Evolutionary conservation across 2,113 vertebrate genomes (phyloP), one percentile per base, ranked within the genome.

Genomic region (Megaptera novaeangliae): DNA sequence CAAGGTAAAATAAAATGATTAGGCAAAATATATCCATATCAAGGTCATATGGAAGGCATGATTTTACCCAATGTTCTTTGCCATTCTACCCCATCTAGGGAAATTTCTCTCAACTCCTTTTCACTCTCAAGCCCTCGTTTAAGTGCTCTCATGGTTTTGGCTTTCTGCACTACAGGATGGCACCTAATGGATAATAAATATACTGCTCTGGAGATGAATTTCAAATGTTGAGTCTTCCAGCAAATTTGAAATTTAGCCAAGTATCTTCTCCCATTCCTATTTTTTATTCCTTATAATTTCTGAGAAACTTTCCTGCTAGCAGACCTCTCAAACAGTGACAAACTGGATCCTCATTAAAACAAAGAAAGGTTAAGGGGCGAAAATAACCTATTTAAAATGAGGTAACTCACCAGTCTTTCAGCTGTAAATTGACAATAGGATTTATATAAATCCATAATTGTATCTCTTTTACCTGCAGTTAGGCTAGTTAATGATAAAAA

Each of bases 391-490:
- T 98, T 98, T 98, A 98, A 99, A 99, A 99, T 98, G 98, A 99
- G 98, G 98, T 98, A 99, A 99, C 99, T 98, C 98, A 96, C 98
- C 96, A 98, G 99, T 99, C 99, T 99, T 99, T 99, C 99, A 99
- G 99, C 99, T 99, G 99, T 99, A 99, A 99, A 99, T 99, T 99
- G 99, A 99, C 99, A 99, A 99, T 99, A 99, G 99, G 99, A 99
- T 99, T 99, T 99, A 99, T 98, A 99, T 98, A 99, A 99, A 99
- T 99, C 99, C 98, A 99, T 99, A 99, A 99, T 99, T 99, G 99
- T 99, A 99, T 99, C 99, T 99, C 99, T 99, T 99, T 99, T 99
- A 99, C 99, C 99, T 99, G 98, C 99, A 98, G 99, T 99, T 99
- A 99, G 98, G 98, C 98, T 97, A 98, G 98, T 99, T 99, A 99